Percentiles rank a stretch among this genome's conserved stretches.
These are phyloP conservation scores for Cephus pulcher DNA, from an alignment of 2,888 invertebrate genomes.

Conservation along the genomic window DNA sequence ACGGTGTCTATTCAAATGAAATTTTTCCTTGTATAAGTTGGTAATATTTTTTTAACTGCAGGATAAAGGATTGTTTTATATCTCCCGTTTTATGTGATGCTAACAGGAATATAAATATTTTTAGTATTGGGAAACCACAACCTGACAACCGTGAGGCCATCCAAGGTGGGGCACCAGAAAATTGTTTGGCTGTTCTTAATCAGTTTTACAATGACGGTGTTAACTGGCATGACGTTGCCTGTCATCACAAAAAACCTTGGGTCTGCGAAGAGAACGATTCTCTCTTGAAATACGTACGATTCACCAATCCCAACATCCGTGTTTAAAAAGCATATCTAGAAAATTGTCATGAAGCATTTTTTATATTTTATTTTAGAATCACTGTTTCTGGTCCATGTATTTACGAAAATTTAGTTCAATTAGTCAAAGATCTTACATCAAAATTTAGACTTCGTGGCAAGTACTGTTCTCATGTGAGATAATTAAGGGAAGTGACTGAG, in stretches of 20 bases:
- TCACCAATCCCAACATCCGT: conserved; percentile 83
- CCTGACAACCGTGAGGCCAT: conserved; percentile 88
- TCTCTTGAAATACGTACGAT: conserved; percentile 85
- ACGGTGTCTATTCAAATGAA: neutral
- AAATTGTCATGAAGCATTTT: neutral
- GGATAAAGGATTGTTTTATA: too few relatives aligned
- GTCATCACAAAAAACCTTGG: conserved; percentile 89
- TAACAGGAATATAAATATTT: conserved; percentile 16
- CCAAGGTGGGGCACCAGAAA: conserved; percentile 86
- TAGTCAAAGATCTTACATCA: neutral
- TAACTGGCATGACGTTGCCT: conserved; percentile 92
- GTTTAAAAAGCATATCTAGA: conserved; percentile 67
- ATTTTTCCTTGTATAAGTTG: neutral
- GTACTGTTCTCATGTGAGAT: conserved; percentile 5
- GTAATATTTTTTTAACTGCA: neutral
- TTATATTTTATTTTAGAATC: neutral
- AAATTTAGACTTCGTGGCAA: neutral
- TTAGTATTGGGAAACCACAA: conserved; percentile 81
- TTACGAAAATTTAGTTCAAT: neutral
- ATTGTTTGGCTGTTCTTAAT: conserved; percentile 86
- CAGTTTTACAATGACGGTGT: conserved; percentile 93
- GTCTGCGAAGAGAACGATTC: conserved; percentile 91
- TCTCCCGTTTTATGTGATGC: neutral
- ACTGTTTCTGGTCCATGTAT: neutral
- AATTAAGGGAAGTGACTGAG: conserved; percentile 53